A percentile compares a stretch with the other conserved stretches of the same genome.
Conservation (phyloP, 2,113 vertebrate species). For the Nesoenas mayeri region DNA sequence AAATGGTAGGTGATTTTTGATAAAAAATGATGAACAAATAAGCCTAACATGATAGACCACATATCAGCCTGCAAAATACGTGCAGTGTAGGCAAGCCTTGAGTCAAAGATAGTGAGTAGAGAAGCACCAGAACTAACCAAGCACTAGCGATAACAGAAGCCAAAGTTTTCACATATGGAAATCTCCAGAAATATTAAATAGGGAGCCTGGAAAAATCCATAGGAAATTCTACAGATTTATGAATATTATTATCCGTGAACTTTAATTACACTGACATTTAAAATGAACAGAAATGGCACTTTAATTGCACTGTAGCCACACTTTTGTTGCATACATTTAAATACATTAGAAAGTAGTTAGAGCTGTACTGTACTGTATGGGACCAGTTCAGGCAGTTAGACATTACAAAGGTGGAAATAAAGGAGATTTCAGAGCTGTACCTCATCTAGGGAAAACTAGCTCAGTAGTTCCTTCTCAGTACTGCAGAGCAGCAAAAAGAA, state of each 20-base stretch:
- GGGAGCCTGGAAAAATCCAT: conserved; percentile 42
- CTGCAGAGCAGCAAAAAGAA: neutral
- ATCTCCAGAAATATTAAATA: conserved; percentile 56
- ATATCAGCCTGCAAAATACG: neutral
- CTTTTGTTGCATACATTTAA: conserved; percentile 74
- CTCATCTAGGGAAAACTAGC: neutral
- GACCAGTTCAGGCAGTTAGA: conserved; percentile 60
- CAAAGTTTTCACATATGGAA: conserved; percentile 32
- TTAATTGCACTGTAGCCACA: conserved; percentile 73
- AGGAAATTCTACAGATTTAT: conserved; percentile 68
- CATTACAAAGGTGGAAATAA: conserved; percentile 3
- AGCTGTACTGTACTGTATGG: conserved; percentile 12
- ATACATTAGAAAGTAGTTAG: conserved; percentile 73
- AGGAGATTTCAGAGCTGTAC: conserved; percentile 33
- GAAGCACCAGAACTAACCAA: neutral
- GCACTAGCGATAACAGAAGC: neutral
- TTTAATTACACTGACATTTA: conserved; percentile 79
- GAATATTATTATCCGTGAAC: conserved; percentile 69
- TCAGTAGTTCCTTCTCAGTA: neutral
- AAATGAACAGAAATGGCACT: conserved; percentile 75
- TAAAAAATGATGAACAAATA: neutral
- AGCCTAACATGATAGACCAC: neutral
- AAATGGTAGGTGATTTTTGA: neutral
- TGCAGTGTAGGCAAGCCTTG: neutral
- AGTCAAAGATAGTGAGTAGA: neutral